Percentiles rank a stretch among this genome's conserved stretches.
Conservation (phyloP, 2,888 invertebrate species). For the Gryllus longicercus region DNA sequence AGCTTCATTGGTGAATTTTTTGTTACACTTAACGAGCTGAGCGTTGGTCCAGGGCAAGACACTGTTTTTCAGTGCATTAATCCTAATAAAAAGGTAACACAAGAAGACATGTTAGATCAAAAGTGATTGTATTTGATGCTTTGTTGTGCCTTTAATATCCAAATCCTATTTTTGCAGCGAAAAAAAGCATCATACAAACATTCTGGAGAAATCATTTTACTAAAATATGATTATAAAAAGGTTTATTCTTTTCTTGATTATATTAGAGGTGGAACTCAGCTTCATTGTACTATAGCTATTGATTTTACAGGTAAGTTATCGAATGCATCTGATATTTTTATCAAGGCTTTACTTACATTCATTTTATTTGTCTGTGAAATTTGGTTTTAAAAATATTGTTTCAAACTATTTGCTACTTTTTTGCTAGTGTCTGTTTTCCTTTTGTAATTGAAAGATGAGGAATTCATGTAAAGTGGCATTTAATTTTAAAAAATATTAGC, state of each 20-base stretch:
- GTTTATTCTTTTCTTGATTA: conserved; percentile 56
- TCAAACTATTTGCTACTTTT: no score
- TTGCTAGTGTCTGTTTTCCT: no score
- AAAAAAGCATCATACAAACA: conserved; percentile 50
- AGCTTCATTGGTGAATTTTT: conserved; percentile 51
- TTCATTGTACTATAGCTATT: conserved; percentile 51
- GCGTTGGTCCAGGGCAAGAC: conserved; percentile 44
- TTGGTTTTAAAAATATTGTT: no score
- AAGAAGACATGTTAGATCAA: neutral
- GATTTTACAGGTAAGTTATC: conserved; percentile 48
- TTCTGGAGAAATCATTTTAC: conserved; percentile 46
- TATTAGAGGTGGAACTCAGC: conserved; percentile 53
- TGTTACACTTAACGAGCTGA: conserved; percentile 48
- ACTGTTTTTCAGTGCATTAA: conserved; percentile 45
- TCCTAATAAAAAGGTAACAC: conserved; percentile 42
- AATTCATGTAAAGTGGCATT: no score
- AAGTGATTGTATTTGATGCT: neutral
- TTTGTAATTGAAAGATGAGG: no score
- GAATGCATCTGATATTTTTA: no score
- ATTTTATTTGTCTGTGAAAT: no score
- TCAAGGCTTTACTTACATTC: no score
- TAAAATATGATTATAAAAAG: conserved; percentile 39
- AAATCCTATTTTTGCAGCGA: conserved; percentile 38
- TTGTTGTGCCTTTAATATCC: neutral
- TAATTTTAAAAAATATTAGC: no score